Evolutionary conservation across 2,113 vertebrate genomes (phyloP).

Genomic region (Suricata suricatta): DNA sequence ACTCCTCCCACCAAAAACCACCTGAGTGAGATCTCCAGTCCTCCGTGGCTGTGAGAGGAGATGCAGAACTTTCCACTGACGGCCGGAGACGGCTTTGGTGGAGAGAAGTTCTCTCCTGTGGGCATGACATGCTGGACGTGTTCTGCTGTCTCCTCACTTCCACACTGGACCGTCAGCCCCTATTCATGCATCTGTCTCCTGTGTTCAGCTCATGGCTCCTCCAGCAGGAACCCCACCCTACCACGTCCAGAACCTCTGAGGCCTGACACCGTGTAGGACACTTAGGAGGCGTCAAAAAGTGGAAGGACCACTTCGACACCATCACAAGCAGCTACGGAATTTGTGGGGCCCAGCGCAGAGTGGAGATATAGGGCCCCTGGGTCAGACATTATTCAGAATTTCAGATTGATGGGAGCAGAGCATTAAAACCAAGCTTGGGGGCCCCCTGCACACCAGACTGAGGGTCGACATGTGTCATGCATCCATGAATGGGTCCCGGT

Average conservation of each 20-base stretch:
- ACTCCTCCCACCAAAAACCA: neutral
- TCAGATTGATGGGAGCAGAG: neutral
- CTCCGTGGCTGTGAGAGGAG: fast-evolving
- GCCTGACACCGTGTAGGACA: neutral
- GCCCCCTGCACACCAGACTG: fast-evolving
- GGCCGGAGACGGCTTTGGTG: neutral
- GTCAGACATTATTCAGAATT: neutral
- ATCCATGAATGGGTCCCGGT: neutral
- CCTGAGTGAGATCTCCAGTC: neutral
- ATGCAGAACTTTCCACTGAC: neutral
- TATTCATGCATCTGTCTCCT: neutral
- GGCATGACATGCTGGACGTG: fast-evolving
- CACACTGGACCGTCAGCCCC: neutral
- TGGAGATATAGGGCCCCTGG: neutral
- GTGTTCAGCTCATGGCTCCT: neutral
- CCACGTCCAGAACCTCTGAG: neutral
- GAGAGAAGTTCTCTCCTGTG: neutral
- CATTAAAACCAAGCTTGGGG: neutral
- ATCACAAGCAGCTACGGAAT: fast-evolving
- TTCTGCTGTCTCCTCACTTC: neutral
- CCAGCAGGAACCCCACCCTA: neutral
- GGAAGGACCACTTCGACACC: neutral
- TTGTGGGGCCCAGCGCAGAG: neutral
- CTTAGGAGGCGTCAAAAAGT: neutral
- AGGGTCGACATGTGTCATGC: fast-evolving